Conservation (phyloP, 1,140 invertebrate genomes). For the Vollenhovia emeryi region DNA sequence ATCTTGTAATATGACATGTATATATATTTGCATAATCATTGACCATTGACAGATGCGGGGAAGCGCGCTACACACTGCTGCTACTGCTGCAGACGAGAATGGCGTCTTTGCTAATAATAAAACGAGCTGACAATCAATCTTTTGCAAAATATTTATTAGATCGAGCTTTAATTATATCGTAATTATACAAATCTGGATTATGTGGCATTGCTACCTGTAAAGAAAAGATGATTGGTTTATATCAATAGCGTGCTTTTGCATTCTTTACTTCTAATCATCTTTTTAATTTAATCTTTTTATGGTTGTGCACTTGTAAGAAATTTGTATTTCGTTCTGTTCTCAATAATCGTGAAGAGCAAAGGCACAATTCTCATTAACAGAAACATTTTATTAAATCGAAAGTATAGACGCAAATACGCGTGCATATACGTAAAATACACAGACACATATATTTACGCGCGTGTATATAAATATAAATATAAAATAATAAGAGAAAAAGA, state of each 20-base stretch:
- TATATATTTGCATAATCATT: constrained; percentile 66
- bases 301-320: neutral
- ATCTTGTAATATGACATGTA: constrained; percentile 81
- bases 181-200: constrained; percentile 11
- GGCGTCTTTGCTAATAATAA: constrained; percentile 32
- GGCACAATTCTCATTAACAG: constrained; percentile 39
- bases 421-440: constrained; percentile 43
- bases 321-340: neutral
- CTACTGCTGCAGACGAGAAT: constrained; percentile 23
- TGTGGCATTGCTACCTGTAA: neutral
- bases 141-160: constrained; percentile 21
- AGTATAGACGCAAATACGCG: constrained; percentile 35
- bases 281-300: neutral
- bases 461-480: constrained; percentile 60
- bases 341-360: neutral
- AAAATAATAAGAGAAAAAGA: constrained; percentile 26
- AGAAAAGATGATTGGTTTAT: neutral
- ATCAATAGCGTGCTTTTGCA: neutral
- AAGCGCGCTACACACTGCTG: neutral
- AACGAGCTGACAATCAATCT: constrained; percentile 38
- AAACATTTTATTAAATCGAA: constrained; percentile 36
- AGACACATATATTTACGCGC: constrained; percentile 27
- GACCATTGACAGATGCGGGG: constrained; percentile 4
- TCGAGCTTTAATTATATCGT: neutral
- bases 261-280: constrained; percentile 3